These are phyloP conservation scores for Arnoldichthys spilopterus DNA, from an alignment of 2,797 vertebrate genomes.

Conservation along the genomic window DNA sequence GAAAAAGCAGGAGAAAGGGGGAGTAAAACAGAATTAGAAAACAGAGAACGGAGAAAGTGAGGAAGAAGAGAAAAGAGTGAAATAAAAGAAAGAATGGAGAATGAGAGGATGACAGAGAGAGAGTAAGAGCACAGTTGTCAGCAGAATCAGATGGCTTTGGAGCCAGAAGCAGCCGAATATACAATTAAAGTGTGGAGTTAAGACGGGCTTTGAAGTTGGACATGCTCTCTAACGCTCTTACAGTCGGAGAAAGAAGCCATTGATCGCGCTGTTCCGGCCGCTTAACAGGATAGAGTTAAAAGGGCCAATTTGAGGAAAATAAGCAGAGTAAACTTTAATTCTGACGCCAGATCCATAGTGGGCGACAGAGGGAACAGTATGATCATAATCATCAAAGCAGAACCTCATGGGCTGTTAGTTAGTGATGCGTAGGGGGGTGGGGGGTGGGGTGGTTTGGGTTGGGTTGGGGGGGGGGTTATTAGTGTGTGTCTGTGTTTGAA, in stretches of 20 bases:
- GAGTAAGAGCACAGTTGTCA: conserved; percentile 81
- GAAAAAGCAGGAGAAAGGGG: not conserved
- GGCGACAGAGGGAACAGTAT: conserved; percentile 56
- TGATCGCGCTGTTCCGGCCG: conserved; percentile 74
- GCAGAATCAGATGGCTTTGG: conserved; percentile 84
- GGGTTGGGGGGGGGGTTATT: too few relatives aligned
- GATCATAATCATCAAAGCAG: conserved; percentile 21
- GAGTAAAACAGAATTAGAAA: not conserved
- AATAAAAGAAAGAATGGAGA: not conserved
- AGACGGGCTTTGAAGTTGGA: conserved; percentile 87
- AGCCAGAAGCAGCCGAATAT: conserved; percentile 84
- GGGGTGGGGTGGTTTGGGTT: not conserved
- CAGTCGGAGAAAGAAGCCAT: conserved; percentile 76
- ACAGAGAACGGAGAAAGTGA: conserved; percentile 50
- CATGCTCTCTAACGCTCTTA: conserved; percentile 79
- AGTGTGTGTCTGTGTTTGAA: conserved; percentile 19
- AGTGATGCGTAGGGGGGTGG: conserved; percentile 17
- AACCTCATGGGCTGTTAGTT: conserved; percentile 35
- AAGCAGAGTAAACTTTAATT: conserved; percentile 74
- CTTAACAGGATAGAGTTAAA: conserved; percentile 77
- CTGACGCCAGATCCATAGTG: conserved; percentile 65
- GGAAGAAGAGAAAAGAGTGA: conserved; percentile 50
- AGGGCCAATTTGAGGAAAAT: conserved; percentile 72
- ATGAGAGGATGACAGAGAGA: conserved; percentile 44
- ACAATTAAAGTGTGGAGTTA: conserved; percentile 87